Conservation (phyloP, 2,888 invertebrate species). For the Marasmarcha lunaedactyla region DNA sequence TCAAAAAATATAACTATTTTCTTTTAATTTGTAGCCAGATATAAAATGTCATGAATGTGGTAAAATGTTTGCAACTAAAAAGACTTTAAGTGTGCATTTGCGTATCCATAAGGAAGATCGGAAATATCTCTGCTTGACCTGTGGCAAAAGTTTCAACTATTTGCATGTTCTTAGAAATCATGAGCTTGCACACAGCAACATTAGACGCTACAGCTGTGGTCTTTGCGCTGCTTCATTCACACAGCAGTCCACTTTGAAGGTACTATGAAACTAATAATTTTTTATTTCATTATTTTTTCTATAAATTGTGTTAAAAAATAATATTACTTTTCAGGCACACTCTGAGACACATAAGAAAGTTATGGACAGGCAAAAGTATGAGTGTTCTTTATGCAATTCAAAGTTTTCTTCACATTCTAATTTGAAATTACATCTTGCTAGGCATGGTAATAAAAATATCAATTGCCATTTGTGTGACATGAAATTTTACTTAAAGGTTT, state of each 20-base stretch:
- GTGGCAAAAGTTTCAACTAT: slow-evolving; percentile 75
- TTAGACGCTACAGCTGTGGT: slow-evolving; percentile 77
- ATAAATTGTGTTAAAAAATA: too few species aligned
- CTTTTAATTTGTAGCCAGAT: slow-evolving; percentile 38
- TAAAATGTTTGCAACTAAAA: slow-evolving; percentile 63
- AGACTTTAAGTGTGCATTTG: slow-evolving; percentile 71
- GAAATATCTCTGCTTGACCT: slow-evolving; percentile 71
- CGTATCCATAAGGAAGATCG: slow-evolving; percentile 71
- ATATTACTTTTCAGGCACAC: slow-evolving; percentile 77
- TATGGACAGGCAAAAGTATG: slow-evolving; percentile 80
- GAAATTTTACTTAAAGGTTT: slow-evolving; percentile 61
- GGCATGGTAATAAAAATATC: slow-evolving; percentile 60
- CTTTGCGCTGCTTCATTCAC: slow-evolving; percentile 73
- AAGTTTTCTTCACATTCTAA: slow-evolving; percentile 73
- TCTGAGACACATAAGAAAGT: slow-evolving; percentile 37
- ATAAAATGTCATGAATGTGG: slow-evolving; percentile 57
- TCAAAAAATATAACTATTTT: background rate
- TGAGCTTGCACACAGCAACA: slow-evolving; percentile 76
- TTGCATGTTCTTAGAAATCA: slow-evolving; percentile 78
- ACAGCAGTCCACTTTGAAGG: slow-evolving; percentile 57
- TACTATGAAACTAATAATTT: slow-evolving; percentile 15
- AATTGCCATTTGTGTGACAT: slow-evolving; percentile 55
- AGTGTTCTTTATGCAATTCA: slow-evolving; percentile 79
- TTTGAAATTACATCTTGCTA: slow-evolving; percentile 53
- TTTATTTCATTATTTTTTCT: too few species aligned